These are phyloP conservation scores for Bufotes viridis DNA, from an alignment of 2,797 vertebrate genomes.

Conservation along the genomic window DNA sequence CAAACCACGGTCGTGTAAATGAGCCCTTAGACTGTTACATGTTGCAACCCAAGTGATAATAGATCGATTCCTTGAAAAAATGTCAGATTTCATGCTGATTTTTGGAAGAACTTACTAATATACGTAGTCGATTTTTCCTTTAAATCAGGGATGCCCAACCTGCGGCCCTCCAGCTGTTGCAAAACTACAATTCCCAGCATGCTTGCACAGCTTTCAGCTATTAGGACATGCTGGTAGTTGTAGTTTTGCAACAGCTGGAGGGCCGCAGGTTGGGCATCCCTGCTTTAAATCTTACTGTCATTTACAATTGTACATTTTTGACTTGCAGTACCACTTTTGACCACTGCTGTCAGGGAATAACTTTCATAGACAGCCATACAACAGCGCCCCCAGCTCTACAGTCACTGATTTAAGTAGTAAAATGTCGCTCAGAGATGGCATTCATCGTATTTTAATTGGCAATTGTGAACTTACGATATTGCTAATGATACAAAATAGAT, in stretches of 20 bases:
- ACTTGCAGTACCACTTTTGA: not conserved
- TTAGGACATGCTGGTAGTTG: no score
- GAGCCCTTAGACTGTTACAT: no score
- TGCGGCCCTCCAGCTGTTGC: no score
- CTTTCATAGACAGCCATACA: not conserved
- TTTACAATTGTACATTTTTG: not conserved
- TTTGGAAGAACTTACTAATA: not conserved
- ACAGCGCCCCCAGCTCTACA: not conserved
- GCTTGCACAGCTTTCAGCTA: no score
- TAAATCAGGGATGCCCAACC: no score
- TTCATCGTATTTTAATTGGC: not conserved
- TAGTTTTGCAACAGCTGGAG: no score
- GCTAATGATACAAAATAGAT: not conserved
- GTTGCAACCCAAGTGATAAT: no score
- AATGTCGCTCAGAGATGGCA: not conserved
- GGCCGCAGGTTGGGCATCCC: no score
- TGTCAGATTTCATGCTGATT: not conserved
- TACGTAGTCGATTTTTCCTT: not conserved
- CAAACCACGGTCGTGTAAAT: no score
- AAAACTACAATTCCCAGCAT: no score
- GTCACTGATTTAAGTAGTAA: not conserved
- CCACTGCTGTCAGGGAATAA: not conserved
- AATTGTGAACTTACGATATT: not conserved
- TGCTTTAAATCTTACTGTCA: no score
- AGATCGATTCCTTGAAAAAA: no score